Evolutionary conservation across 2,888 invertebrate species (phyloP), one percentile per base, ranked within the genome.

Genomic region (Ornithoptera priamus): DNA sequence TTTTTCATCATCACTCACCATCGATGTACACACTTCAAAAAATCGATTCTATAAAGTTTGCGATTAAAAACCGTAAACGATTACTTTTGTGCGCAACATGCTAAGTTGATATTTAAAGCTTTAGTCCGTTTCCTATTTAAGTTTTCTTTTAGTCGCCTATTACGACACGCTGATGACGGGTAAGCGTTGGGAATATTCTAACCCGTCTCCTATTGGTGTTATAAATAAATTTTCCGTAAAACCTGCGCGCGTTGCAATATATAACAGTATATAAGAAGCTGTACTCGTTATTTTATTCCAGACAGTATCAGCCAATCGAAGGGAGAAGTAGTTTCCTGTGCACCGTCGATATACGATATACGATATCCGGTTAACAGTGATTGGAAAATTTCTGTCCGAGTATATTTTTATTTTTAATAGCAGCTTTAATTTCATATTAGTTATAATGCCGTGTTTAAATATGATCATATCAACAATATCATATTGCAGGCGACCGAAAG

Each of bases 271-370:
- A 39, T 39, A 39, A 39, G 10, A 39, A 39, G 39, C 59, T 24
- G 15, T 59, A 24, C 5, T 15, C 4, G 22, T 15, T 24, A 30
- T 59, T 30, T 24, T 30, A 59, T 59, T 59, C 59, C 30, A 30
- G 30, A 59, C 59, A 59, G 30, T 59, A 59, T 59, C 30, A 30
- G 59, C 15, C 59, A 15, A 59, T 30, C 59, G 59, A 59, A 59
- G 59, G 8, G 59, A 12, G 22, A 17, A 17, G 59, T 30, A 24
- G 59, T 22, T 59, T 15, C 7, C 17, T 24, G 1, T 24, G 20
- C 30, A 59, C 22, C 59, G 59, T 30, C 20, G 10, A 24, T 1
- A 57, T 2, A n/a, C n/a, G n/a, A n/a, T n/a, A n/a, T n/a, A 20
- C 20, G 15, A 5, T 17, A 15, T 50, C 50, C 50, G 5, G 10